phyloP scores from a whole-genome alignment of 2,797 vertebrate genomes.

The Karalla daura region DNA sequence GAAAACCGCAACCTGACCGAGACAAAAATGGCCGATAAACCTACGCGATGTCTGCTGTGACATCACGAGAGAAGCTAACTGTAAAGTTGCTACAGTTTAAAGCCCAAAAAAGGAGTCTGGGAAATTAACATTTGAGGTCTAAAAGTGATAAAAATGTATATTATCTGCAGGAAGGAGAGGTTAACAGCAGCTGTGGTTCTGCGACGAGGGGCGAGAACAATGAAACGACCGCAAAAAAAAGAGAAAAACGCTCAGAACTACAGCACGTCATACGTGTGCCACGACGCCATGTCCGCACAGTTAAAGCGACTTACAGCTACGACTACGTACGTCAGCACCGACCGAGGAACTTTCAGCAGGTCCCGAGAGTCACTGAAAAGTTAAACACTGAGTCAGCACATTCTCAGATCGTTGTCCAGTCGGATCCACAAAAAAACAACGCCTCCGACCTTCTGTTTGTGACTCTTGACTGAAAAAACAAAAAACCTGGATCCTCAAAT shows the following conservation, averaged over 20 bases:
- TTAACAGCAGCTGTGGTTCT: background rate
- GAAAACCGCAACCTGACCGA: no score
- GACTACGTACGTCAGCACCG: constrained; percentile 17
- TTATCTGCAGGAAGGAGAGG: background rate
- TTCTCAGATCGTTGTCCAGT: background rate
- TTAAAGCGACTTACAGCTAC: constrained; percentile 24
- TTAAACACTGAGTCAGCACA: background rate
- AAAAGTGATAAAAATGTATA: no score
- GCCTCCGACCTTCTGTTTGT: no score
- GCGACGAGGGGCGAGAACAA: no score
- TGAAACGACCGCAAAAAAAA: background rate
- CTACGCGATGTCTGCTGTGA: no score
- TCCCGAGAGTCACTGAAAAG: background rate
- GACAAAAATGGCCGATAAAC: no score
- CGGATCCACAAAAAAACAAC: constrained; percentile 41
- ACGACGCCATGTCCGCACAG: constrained; percentile 28
- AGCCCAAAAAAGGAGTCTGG: no score
- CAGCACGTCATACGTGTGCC: constrained; percentile 39
- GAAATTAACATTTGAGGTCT: no score
- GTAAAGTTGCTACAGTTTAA: no score
- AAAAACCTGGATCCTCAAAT: constrained; percentile 16
- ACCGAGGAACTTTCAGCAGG: background rate
- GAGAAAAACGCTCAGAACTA: constrained; percentile 18
- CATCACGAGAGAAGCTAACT: no score
- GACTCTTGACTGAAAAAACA: constrained; percentile 36